Percentiles rank a stretch among this genome's conserved stretches.
Evolutionary conservation across 2,113 vertebrate genomes (phyloP).

Genomic region (Colaptes auratus): DNA sequence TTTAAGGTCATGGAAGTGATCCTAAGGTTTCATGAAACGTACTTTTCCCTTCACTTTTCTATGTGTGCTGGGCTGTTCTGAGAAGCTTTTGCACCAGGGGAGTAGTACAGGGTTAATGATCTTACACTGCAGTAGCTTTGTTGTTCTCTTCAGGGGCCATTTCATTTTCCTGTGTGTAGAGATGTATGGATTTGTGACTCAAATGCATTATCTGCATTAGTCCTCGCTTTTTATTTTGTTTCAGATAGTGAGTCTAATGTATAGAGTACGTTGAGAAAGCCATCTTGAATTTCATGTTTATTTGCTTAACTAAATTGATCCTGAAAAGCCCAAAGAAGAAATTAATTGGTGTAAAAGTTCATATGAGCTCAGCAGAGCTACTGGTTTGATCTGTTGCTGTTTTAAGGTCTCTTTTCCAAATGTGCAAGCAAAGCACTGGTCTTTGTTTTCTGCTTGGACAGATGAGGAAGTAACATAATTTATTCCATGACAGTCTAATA

Average conservation of each 20-base stretch:
- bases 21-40: not conserved
- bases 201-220: not conserved
- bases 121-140: not conserved
- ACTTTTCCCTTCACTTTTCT: not conserved
- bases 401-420: not conserved
- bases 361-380: not conserved
- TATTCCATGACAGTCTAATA: not conserved
- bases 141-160: not conserved
- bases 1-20: not conserved
- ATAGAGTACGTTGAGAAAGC: not conserved
- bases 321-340: not conserved
- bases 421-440: not conserved
- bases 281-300: not conserved
- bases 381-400: not conserved
- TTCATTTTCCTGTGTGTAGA: not conserved
- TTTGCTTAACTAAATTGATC: not conserved
- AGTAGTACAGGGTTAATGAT: not conserved
- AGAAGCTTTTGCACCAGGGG: no score
- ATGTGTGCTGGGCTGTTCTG: not conserved
- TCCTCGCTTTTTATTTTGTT: not conserved
- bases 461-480: not conserved
- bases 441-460: not conserved
- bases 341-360: not conserved
- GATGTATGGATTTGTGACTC: not conserved
- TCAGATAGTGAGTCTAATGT: not conserved